Evolutionary conservation across 2,888 invertebrate genomes (phyloP), one percentile per base, ranked within the genome.

Genomic region (Agonopterix subpropinquella): DNA sequence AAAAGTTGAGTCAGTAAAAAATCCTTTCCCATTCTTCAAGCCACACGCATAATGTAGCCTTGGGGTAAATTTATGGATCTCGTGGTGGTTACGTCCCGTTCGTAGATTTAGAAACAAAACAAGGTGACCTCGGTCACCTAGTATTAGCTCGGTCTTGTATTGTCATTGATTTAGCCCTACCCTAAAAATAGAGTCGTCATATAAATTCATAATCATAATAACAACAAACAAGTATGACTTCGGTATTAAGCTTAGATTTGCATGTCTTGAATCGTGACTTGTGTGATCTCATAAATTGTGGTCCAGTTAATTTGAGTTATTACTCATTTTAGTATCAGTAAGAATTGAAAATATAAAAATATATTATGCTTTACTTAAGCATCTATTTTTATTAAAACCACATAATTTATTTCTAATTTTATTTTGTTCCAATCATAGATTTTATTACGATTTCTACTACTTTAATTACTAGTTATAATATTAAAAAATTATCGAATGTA

Each of bases 241-340:
- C 42, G 4, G 36, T 45, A 45, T 50, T 47, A 50, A 50, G 55
- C 54, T 55, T 46, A 53, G 43, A 53, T 55, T 55, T 55, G 49
- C 49, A 51, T 55, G 51, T 45, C 54, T 53, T 53, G 53, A 56
- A 59, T 58, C 56, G 58, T 57, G 58, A 60, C 44, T 43, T 43
- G 47, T 49, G 50, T 60, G 58, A 59, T 56, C 53, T 60, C 58
- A 60, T 56, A 49, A 56, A 52, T 49, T 49, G 47, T 48, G 51
- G 47, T 47, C 45, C 45, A 52, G 47, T 18, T 53, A 37, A 49
- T 53, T 48, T 36, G 49, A 45, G 49, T 45, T 56, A 51, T 45
- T 41, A 49, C 36, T 47, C 42, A 45, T 39, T 39, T 9, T 39
- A n/a, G n/a, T 39, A 39, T 28, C 5, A 1, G 28, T 28, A 28